Conservation (phyloP, 2,113 vertebrate genomes). For the Oncorhynchus tshawytscha region DNA sequence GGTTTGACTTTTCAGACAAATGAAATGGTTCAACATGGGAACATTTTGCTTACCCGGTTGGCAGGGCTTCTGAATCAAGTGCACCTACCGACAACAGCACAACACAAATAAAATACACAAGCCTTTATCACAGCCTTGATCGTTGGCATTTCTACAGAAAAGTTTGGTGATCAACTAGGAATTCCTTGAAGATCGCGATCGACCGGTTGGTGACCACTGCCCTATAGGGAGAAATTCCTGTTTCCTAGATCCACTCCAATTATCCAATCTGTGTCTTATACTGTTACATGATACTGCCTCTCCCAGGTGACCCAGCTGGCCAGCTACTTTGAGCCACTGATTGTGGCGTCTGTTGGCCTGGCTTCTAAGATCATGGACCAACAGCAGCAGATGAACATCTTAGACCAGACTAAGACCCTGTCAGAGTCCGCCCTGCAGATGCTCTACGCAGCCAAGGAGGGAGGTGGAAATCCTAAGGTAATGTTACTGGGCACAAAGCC, state of each 20-base stretch:
- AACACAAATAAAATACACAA: no score
- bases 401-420: slow-evolving; percentile 97
- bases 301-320: slow-evolving; percentile 91
- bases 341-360: slow-evolving; percentile 89
- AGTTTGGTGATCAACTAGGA: no score
- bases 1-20: no score
- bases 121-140: no score
- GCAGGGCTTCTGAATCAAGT: no score
- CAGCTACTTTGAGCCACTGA: slow-evolving; percentile 93
- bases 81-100: no score
- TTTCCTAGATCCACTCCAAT: slow-evolving; percentile 26
- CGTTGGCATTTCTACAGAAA: no score
- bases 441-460: slow-evolving; percentile 97
- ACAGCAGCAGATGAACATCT: slow-evolving; percentile 95
- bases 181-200: no score
- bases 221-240: background rate
- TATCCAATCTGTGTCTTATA: slow-evolving; percentile 13
- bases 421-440: slow-evolving; percentile 96
- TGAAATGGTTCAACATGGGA: no score
- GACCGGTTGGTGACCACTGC: background rate
- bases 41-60: no score
- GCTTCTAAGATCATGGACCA: slow-evolving; percentile 92
- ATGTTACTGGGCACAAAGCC: background rate
- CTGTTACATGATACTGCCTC: slow-evolving; percentile 13
- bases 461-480: slow-evolving; percentile 98